phyloP scores from a whole-genome alignment of 2,113 vertebrate species.

The Rostratula benghalensis region DNA sequence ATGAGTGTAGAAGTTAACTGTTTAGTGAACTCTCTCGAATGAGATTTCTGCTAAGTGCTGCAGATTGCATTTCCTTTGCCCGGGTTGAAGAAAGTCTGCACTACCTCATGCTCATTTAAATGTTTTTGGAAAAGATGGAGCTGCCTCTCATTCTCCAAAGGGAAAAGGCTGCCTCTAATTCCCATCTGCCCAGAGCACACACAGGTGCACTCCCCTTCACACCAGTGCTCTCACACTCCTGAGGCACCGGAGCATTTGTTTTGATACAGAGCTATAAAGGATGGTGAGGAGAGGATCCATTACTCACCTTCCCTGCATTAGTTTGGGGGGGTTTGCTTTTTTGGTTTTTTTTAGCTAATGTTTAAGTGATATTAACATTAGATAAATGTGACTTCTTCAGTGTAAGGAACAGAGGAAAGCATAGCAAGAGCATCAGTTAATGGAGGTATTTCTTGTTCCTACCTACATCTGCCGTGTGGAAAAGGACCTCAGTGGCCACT shows the following conservation, averaged over 20 bases:
- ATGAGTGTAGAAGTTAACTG: neutral
- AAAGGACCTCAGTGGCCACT: neutral
- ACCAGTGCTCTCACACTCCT: neutral
- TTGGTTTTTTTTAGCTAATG: neutral
- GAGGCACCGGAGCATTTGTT: neutral
- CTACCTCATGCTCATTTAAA: neutral
- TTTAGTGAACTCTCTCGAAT: neutral
- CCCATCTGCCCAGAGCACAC: neutral
- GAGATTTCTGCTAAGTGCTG: neutral
- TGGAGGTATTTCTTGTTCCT: neutral
- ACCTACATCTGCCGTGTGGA: neutral
- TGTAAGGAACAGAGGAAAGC: neutral
- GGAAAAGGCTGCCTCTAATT: neutral
- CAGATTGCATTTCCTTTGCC: neutral
- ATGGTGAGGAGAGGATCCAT: neutral
- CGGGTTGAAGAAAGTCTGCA: neutral
- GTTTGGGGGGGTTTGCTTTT: rapidly evolving
- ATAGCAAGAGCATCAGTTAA: neutral
- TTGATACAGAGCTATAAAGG: neutral
- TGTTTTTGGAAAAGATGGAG: neutral
- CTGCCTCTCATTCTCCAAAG: neutral
- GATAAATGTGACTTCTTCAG: neutral
- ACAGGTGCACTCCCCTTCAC: neutral
- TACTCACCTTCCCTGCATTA: neutral
- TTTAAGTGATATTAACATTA: neutral